These are phyloP conservation scores for Macropodus opercularis DNA, from an alignment of 2,797 vertebrate species.

Conservation along the genomic window DNA sequence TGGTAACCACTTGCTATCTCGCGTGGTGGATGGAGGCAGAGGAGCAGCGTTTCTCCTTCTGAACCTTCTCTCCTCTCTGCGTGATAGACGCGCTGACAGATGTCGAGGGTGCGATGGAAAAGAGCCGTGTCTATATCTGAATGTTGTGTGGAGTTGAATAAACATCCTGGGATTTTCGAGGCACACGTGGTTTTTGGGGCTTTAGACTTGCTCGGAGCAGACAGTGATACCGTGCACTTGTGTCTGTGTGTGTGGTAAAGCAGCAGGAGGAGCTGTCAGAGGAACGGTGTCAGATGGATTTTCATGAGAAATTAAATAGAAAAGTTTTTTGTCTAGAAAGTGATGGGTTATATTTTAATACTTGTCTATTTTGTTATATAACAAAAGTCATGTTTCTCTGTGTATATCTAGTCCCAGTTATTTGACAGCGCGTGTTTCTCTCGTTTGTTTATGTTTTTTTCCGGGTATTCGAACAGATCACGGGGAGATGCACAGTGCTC, in stretches of 20 bases:
- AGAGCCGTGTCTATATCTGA: constrained; percentile 41
- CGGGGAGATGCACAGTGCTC: constrained; percentile 4
- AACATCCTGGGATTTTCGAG: constrained; percentile 40
- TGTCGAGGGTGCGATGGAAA: constrained; percentile 59
- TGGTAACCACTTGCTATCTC: constrained; percentile 68
- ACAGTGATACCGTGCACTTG: constrained; percentile 2
- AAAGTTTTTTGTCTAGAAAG: constrained; percentile 21
- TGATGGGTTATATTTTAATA: constrained; percentile 34
- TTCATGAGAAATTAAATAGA: constrained; percentile 45
- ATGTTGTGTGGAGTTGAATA: constrained; percentile 44
- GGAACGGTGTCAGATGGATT: constrained; percentile 12
- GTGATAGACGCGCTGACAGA: constrained; percentile 57
- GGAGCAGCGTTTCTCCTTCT: constrained; percentile 43
- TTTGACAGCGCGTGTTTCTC: constrained; percentile 19
- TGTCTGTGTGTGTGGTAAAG: constrained; percentile 6
- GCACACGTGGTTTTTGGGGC: constrained; percentile 16
- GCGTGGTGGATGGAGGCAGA: constrained; percentile 58
- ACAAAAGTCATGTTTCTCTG: constrained; percentile 25
- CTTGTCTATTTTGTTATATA: constrained; percentile 26
- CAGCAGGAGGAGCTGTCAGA: constrained; percentile 16
- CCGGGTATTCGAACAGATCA: constrained; percentile 2
- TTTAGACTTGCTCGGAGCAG: constrained; percentile 10
- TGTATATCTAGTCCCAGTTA: constrained; percentile 31
- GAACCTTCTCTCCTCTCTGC: constrained; percentile 49
- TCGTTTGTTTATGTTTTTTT: constrained; percentile 21